Percentiles rank a stretch among this genome's conserved stretches.
phyloP scores from a whole-genome alignment of 2,888 invertebrate species.

The Pollenia amentaria region DNA sequence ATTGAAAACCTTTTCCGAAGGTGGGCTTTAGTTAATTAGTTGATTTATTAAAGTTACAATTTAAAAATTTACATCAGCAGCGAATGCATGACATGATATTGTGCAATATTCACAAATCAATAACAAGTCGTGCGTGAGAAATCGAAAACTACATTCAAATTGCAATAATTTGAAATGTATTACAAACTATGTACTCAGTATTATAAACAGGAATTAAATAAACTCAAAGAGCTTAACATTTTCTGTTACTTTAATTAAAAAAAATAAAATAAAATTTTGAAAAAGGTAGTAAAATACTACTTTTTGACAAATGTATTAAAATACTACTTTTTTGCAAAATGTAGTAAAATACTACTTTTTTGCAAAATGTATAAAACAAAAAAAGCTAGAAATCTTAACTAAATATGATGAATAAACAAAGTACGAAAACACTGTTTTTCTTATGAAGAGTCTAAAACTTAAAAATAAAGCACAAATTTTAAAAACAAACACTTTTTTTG shows the following conservation, averaged over 20 bases:
- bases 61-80: neutral
- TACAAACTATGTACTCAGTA: neutral
- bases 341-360: neutral
- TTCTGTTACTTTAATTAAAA: no score
- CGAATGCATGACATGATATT: slow-evolving; percentile 35
- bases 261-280: neutral
- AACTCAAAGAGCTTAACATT: no score
- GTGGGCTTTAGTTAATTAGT: slow-evolving; percentile 56
- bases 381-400: neutral
- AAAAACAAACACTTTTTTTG: no score
- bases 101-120: slow-evolving; percentile 31
- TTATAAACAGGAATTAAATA: no score
- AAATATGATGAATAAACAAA: neutral
- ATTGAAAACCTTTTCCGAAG: slow-evolving; percentile 63
- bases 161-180: slow-evolving; percentile 1
- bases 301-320: no score
- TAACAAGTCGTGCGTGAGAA: slow-evolving; percentile 46
- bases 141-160: slow-evolving; percentile 5
- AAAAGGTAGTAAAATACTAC: neutral
- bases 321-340: neutral
- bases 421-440: no score
- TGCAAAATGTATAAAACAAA: neutral
- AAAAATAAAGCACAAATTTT: no score
- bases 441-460: no score
- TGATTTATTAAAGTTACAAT: slow-evolving; percentile 49